These are phyloP conservation scores for Chaetodon trifascialis DNA, from an alignment of 2,113 vertebrate genomes.

Conservation along the genomic window DNA sequence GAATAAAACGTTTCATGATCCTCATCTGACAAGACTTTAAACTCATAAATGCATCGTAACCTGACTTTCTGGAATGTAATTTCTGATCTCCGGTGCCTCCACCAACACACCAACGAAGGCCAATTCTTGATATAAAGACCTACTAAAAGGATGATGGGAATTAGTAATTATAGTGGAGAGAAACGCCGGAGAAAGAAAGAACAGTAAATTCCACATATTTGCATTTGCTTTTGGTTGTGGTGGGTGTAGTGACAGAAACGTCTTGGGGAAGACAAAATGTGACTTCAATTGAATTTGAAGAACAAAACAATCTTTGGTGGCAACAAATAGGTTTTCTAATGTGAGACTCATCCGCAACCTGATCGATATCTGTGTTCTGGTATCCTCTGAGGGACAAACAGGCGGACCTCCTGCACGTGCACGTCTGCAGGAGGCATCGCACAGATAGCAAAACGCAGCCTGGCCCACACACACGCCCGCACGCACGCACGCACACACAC, in stretches of 20 bases:
- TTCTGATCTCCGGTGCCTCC: not conserved
- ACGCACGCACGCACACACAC: not conserved
- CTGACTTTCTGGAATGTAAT: not conserved
- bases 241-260: not conserved
- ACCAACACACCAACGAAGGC: not conserved
- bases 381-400: constrained; percentile 1
- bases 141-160: not conserved
- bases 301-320: not conserved
- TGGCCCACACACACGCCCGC: not conserved
- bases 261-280: not conserved
- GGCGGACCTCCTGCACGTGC: constrained; percentile 19
- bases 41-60: not conserved
- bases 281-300: not conserved
- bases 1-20: not conserved
- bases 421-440: not conserved
- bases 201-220: not conserved
- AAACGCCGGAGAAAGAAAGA: not conserved
- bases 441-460: not conserved
- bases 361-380: constrained; percentile 21
- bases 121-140: not conserved
- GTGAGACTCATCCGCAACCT: constrained; percentile 16
- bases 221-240: constrained; percentile 1
- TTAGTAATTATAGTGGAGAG: not conserved
- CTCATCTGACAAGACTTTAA: not conserved
- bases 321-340: not conserved